Evolutionary conservation across 2,797 vertebrate species (phyloP).

Genomic region (Clarias fuscus): DNA sequence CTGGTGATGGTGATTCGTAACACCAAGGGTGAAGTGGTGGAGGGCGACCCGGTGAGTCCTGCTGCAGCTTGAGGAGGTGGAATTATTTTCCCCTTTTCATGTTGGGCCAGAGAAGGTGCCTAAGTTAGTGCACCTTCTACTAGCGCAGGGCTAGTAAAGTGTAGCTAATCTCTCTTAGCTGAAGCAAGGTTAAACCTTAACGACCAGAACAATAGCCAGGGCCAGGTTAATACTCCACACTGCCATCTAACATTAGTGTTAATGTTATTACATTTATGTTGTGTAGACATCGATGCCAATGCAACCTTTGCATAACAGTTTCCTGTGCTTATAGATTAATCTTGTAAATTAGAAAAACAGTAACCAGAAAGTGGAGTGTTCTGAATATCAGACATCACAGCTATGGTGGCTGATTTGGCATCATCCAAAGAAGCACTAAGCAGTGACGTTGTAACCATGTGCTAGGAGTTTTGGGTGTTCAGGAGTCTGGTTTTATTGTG

Average conservation of each 20-base stretch:
- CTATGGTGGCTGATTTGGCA: background rate
- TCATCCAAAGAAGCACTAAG: background rate
- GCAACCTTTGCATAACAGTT: background rate
- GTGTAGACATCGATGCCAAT: background rate
- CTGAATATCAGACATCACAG: background rate
- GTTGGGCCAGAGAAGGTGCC: background rate
- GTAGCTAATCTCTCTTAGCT: background rate
- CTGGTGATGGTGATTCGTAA: slow-evolving; percentile 89
- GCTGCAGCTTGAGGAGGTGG: background rate
- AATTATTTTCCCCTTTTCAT: background rate
- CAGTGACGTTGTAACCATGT: background rate
- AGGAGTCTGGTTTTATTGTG: background rate
- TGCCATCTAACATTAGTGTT: background rate
- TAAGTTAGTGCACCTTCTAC: background rate
- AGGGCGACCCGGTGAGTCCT: slow-evolving; percentile 89
- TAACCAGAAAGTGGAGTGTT: background rate
- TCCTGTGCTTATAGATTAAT: background rate
- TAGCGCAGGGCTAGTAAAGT: no score
- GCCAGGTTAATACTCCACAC: background rate
- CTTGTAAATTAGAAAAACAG: background rate
- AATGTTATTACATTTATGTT: background rate
- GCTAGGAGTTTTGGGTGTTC: background rate
- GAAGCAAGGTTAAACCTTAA: background rate
- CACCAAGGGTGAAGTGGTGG: slow-evolving; percentile 86
- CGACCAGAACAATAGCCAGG: background rate